phyloP scores from a whole-genome alignment of 2,888 invertebrate species.

The Tetrapedia diversipes region DNA sequence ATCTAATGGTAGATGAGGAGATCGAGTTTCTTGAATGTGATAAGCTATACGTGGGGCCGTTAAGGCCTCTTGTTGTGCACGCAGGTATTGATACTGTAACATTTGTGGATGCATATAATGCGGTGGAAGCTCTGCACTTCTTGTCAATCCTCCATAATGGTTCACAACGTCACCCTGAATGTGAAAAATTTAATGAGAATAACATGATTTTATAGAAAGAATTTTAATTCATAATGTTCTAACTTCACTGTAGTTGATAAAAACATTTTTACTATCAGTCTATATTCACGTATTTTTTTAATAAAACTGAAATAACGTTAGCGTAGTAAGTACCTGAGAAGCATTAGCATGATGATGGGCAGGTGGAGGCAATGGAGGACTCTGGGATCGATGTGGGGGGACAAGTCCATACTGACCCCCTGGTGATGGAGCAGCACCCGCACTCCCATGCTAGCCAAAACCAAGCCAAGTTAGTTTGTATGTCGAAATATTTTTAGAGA shows the following conservation, averaged over 20 bases:
- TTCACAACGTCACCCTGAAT: constrained; percentile 85
- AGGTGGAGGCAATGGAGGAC: constrained; percentile 88
- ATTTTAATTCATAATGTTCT: too few relatives aligned
- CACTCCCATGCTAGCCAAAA: constrained; percentile 81
- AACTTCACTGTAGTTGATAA: background rate
- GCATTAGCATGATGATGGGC: constrained; percentile 89
- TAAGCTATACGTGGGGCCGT: constrained; percentile 79
- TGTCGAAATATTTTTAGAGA: constrained; percentile 14
- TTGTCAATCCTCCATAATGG: constrained; percentile 82
- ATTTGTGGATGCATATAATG: constrained; percentile 85
- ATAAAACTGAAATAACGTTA: constrained; percentile 42
- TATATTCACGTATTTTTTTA: background rate
- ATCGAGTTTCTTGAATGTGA: constrained; percentile 80
- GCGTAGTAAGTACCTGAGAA: constrained; percentile 80
- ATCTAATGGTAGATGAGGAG: constrained; percentile 84
- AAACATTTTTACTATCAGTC: background rate
- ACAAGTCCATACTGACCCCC: constrained; percentile 81
- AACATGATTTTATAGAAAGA: background rate
- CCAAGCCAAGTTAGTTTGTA: constrained; percentile 76
- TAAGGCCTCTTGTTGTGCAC: constrained; percentile 83
- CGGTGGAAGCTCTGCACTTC: constrained; percentile 82
- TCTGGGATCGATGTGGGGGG: constrained; percentile 84
- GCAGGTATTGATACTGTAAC: constrained; percentile 85
- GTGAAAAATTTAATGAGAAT: constrained; percentile 54
- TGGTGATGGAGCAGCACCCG: constrained; percentile 79